These are phyloP conservation scores for Slavum lentiscoides DNA, from an alignment of 2,888 invertebrate species.

Conservation along the genomic window DNA sequence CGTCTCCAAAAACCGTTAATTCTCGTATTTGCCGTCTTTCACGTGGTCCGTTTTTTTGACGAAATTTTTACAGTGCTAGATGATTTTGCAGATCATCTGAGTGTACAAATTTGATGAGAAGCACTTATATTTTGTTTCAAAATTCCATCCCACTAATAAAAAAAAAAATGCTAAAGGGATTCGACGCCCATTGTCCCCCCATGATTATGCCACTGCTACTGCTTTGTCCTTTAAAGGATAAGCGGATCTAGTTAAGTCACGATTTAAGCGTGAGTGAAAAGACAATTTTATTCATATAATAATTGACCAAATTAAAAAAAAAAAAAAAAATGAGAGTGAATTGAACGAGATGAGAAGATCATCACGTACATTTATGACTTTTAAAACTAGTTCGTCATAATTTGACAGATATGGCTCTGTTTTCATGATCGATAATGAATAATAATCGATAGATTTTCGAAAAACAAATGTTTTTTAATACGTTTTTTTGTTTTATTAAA, in stretches of 20 bases:
- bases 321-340: neutral
- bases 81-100: no score
- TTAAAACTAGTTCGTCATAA: neutral
- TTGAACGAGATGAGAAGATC: neutral
- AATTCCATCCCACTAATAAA: no score
- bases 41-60: no score
- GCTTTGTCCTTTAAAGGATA: neutral
- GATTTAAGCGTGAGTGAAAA: neutral
- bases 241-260: neutral
- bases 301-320: neutral
- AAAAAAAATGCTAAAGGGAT: no score
- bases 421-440: neutral
- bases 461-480: neutral
- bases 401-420: neutral
- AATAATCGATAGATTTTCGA: neutral
- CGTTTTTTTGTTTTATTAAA: neutral
- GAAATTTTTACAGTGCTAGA: no score
- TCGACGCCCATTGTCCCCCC: neutral
- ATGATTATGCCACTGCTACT: neutral
- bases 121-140: no score
- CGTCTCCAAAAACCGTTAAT: no score
- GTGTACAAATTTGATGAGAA: no score
- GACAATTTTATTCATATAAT: slow-evolving; percentile 4
- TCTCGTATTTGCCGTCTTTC: no score
- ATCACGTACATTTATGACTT: neutral